These are phyloP conservation scores for Dynastes hyllus DNA, from an alignment of 2,888 invertebrate genomes.

Conservation along the genomic window DNA sequence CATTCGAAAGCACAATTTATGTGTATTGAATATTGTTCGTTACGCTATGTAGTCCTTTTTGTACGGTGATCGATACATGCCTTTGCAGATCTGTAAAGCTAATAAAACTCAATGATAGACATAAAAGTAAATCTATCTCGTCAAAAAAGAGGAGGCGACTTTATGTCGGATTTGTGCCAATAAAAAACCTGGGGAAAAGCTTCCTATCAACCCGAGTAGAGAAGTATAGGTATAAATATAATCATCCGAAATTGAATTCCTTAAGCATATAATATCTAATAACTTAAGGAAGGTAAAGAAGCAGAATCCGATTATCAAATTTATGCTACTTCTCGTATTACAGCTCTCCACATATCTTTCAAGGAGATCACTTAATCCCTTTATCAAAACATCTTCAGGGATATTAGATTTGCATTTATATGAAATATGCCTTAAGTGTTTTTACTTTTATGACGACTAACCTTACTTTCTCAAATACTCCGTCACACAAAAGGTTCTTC, in stretches of 20 bases:
- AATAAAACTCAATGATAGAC: constrained; percentile 59
- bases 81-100: constrained; percentile 51
- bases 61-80: constrained; percentile 47
- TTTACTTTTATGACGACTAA: neutral
- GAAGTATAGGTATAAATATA: constrained; percentile 35
- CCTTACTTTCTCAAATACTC: neutral
- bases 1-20: constrained; percentile 18
- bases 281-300: constrained; percentile 21
- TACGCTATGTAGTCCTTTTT: constrained; percentile 28
- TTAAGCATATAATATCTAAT: constrained; percentile 34
- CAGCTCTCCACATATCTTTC: neutral
- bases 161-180: constrained; percentile 26
- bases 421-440: neutral
- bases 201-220: neutral
- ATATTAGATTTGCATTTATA: constrained; percentile 25
- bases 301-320: constrained; percentile 39
- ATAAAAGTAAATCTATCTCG: constrained; percentile 61
- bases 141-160: constrained; percentile 46
- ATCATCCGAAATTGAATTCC: constrained; percentile 41
- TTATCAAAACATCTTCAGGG: constrained; percentile 16
- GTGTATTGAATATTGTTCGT: constrained; percentile 28
- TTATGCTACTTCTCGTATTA: constrained; percentile 25
- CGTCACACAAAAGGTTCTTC: neutral
- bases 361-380: constrained; percentile 19
- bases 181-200: constrained; percentile 21